Evolutionary conservation across 2,888 invertebrate genomes (phyloP).

Genomic region (Matsumyia berberina): DNA sequence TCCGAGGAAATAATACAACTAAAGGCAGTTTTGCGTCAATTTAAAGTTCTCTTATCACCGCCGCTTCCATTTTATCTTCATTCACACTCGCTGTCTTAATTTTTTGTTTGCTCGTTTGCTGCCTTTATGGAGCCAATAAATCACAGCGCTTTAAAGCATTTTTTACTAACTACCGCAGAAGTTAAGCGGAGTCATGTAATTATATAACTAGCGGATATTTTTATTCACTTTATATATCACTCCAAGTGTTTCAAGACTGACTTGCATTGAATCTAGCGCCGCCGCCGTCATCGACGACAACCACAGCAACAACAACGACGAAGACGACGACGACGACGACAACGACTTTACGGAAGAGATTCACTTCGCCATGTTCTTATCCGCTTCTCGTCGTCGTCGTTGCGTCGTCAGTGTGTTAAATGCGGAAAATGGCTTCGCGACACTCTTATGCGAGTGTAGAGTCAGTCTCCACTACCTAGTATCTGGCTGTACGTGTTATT

Average conservation of each 20-base stretch:
- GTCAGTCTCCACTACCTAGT: constrained; percentile 28
- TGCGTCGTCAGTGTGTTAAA: constrained; percentile 61
- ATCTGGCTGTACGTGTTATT: constrained; percentile 70
- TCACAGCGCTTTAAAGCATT: constrained; percentile 45
- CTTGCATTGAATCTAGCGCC: constrained; percentile 51
- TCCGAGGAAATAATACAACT: constrained; percentile 15
- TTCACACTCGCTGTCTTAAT: constrained; percentile 46
- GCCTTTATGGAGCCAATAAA: constrained; percentile 65
- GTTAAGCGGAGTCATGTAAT: constrained; percentile 66
- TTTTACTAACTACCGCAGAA: constrained; percentile 62
- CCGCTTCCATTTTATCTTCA: constrained; percentile 64
- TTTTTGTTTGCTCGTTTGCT: constrained; percentile 20
- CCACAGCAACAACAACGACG: neutral
- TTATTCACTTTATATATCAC: constrained; percentile 36
- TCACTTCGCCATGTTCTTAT: constrained; percentile 74
- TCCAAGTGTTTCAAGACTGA: constrained; percentile 17
- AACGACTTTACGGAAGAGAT: constrained; percentile 66
- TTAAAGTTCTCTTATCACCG: constrained; percentile 47
- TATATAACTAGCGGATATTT: constrained; percentile 65
- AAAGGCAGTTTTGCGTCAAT: constrained; percentile 58
- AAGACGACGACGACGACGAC: constrained; percentile 25
- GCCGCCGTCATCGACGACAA: constrained; percentile 18
- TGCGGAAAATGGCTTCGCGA: constrained; percentile 72
- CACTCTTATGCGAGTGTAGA: constrained; percentile 41
- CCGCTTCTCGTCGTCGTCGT: constrained; percentile 53